These are phyloP conservation scores for Melieria crassipennis DNA, from an alignment of 2,888 invertebrate genomes.

Conservation along the genomic window DNA sequence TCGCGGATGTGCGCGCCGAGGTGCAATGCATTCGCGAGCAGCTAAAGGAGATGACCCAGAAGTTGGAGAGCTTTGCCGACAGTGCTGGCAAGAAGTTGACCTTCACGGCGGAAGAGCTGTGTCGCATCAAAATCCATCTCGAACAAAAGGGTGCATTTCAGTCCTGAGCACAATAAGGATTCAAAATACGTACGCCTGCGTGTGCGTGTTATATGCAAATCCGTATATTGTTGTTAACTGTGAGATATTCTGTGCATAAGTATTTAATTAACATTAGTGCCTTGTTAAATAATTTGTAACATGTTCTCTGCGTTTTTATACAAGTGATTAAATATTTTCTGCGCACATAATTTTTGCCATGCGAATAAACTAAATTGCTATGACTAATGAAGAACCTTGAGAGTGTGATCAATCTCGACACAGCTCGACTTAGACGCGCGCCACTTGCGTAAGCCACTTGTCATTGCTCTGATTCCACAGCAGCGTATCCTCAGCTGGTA, in stretches of 20 bases:
- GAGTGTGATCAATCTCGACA: background rate
- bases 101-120: slow-evolving; percentile 57
- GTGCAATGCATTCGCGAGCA: slow-evolving; percentile 54
- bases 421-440: slow-evolving; percentile 29
- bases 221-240: no score
- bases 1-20: slow-evolving; percentile 53
- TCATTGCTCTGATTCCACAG: slow-evolving; percentile 62
- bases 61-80: slow-evolving; percentile 58
- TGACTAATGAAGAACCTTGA: no score
- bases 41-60: slow-evolving; percentile 51
- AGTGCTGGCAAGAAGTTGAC: slow-evolving; percentile 55
- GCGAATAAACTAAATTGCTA: no score
- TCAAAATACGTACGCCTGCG: background rate
- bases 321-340: background rate
- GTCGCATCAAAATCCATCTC: slow-evolving; percentile 54
- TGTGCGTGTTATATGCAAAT: no score
- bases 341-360: no score
- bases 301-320: background rate
- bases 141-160: slow-evolving; percentile 47
- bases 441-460: slow-evolving; percentile 57
- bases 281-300: background rate
- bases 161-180: slow-evolving; percentile 12
- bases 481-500: slow-evolving; percentile 51
- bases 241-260: background rate
- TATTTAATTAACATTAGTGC: slow-evolving; percentile 21